These are phyloP conservation scores for Drosophila oshimai DNA, from an alignment of 1,140 invertebrate genomes.

Conservation along the genomic window DNA sequence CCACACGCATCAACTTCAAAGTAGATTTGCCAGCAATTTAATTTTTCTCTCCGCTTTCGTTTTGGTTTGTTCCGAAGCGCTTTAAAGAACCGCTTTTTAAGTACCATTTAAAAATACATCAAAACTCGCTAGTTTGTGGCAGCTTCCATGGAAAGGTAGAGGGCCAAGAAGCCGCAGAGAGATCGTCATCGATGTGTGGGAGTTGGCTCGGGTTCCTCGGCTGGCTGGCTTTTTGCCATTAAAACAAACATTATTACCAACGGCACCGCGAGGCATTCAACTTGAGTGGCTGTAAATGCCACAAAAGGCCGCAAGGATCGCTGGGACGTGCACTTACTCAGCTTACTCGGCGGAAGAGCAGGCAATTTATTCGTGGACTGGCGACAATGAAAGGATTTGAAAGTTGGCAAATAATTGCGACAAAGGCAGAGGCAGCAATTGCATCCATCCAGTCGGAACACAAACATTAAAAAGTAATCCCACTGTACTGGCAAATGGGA, in stretches of 20 bases:
- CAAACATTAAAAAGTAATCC: conserved; percentile 57
- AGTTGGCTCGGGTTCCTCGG: background rate
- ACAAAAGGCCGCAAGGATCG: conserved; percentile 31
- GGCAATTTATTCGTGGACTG: conserved; percentile 1
- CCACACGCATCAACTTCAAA: conserved; percentile 54
- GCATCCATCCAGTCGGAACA: conserved; percentile 7
- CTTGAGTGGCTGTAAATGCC: conserved; percentile 74
- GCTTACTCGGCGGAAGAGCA: background rate
- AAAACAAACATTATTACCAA: conserved; percentile 53
- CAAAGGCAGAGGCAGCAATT: conserved; percentile 15
- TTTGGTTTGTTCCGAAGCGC: background rate
- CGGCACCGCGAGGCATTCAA: conserved; percentile 64
- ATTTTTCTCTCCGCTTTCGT: conserved; percentile 19
- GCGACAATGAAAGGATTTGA: conserved; percentile 60
- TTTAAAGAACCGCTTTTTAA: conserved; percentile 12
- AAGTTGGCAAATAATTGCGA: conserved; percentile 56
- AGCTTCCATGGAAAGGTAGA: conserved; percentile 5
- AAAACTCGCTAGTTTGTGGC: conserved; percentile 28
- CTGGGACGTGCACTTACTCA: conserved; percentile 6
- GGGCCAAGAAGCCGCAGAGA: conserved; percentile 44
- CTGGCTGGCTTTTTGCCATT: conserved; percentile 40
- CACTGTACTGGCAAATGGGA: conserved; percentile 45
- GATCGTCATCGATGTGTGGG: conserved; percentile 32
- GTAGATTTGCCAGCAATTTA: conserved; percentile 53
- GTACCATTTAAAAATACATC: conserved; percentile 40